A percentile compares a stretch with the other conserved stretches of the same genome.
phyloP scores from a whole-genome alignment of 1,140 invertebrate species.

The Lordiphosa collinella region DNA sequence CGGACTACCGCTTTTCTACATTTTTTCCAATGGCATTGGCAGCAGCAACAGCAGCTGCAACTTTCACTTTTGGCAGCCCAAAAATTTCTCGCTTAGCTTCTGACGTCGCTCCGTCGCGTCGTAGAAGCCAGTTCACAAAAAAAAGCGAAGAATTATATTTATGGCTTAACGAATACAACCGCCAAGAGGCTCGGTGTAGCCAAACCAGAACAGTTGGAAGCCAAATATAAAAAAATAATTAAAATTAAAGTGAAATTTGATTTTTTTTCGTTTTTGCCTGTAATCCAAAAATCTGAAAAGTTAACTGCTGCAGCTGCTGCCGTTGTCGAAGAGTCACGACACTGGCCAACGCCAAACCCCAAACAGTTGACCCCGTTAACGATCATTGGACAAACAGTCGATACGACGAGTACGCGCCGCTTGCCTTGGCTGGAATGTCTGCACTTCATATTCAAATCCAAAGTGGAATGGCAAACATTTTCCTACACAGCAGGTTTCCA shows the following conservation, averaged over 20 bases:
- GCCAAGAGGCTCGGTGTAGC: constrained; percentile 24
- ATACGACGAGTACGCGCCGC: constrained; percentile 23
- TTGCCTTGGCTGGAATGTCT: constrained; percentile 29
- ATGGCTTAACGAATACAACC: constrained; percentile 61
- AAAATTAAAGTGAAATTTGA: constrained; percentile 72
- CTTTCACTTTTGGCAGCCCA: constrained; percentile 74
- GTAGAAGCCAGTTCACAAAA: constrained; percentile 26
- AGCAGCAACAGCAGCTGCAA: constrained; percentile 60
- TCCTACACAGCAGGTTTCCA: constrained; percentile 11
- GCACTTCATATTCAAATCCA: constrained; percentile 8
- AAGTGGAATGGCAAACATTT: not conserved
- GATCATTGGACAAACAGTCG: constrained; percentile 50
- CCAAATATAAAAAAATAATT: constrained; percentile 58
- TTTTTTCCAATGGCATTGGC: constrained; percentile 69
- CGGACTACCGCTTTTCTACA: constrained; percentile 54
- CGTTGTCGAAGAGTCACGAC: constrained; percentile 13
- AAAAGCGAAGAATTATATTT: constrained; percentile 35
- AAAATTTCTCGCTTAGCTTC: constrained; percentile 74
- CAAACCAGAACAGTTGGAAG: constrained; percentile 61
- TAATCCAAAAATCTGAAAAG: constrained; percentile 17
- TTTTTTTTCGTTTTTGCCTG: constrained; percentile 30
- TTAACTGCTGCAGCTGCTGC: constrained; percentile 29
- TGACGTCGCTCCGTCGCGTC: constrained; percentile 37
- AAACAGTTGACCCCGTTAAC: constrained; percentile 57
- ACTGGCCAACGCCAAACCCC: constrained; percentile 18